Base-by-base conservation (phyloP, 1,140 invertebrate genomes). In the Maconellicoccus hirsutus region DNA sequence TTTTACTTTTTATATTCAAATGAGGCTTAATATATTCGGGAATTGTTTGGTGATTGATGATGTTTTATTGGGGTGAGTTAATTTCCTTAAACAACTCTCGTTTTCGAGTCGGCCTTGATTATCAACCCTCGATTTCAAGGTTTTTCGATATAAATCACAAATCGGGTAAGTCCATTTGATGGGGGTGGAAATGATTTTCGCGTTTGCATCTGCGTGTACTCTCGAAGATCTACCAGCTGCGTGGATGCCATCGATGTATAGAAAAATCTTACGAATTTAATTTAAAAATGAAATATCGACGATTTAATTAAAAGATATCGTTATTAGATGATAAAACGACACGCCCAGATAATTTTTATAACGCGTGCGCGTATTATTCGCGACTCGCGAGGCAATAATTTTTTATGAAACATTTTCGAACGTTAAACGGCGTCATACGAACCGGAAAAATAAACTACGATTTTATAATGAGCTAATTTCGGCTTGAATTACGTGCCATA, bases 61-160 rank as follows among this genome's bases (percentile, higher is more conserved):
- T 33, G 29, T 33, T 33, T 33, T 33, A 33, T 33, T 33, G 25
- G 22, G 61, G 61, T 4, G 6, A 66, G 25, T 25, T 66, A 66
- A 66, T 66, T 66, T 66, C 61, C 61, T 23, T 26, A 66, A 66
- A 66, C 61, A 66, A 59, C 61, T 66, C 61, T 66, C 25, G 22
- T 4, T 66, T 66, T 66, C 25, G 22, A 66, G 8, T 66, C 19
- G 61, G 25, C 61, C 61, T 66, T 66, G 61, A 66, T 33, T 33
- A 33, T 6, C 29, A 33, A 33, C 29, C 29, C 29, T 33, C 29
- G 3, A 33, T 33, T 3, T 6, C 3, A 33, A 33, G 29, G 29
- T 6, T 33, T 33, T 12, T 33, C 29, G 29, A 33, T 33, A 12
- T 33, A 12, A 33, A 6, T 33, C n/a, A n/a, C n/a, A n/a, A n/a